These are phyloP conservation scores for Tragopan temminckii DNA, from an alignment of 2,797 vertebrate genomes.

Conservation along the genomic window DNA sequence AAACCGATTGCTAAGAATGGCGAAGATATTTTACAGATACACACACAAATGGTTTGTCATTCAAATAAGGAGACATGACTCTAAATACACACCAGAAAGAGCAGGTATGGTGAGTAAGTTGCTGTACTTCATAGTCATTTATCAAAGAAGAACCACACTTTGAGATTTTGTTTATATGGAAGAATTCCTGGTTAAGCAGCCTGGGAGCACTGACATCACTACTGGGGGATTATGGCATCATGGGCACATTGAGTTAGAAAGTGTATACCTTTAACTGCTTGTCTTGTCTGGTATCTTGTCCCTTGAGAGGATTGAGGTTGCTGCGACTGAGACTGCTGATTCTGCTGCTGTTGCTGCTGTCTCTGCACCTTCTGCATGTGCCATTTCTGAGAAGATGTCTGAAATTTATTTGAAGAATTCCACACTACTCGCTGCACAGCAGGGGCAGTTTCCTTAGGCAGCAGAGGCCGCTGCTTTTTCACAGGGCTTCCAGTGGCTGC, in stretches of 20 bases:
- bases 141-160: constrained; percentile 31
- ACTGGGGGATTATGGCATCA: constrained; percentile 22
- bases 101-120: neutral
- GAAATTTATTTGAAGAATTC: constrained; percentile 95
- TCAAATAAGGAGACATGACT: neutral
- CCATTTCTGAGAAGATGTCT: constrained; percentile 96
- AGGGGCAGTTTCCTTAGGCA: constrained; percentile 94
- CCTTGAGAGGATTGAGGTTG: constrained; percentile 90
- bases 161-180: constrained; percentile 22
- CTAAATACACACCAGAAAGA: constrained; percentile 35
- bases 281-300: constrained; percentile 97
- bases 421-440: constrained; percentile 93
- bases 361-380: constrained; percentile 95
- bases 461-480: constrained; percentile 97
- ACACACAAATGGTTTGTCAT: neutral
- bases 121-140: constrained; percentile 26
- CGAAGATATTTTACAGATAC: neutral
- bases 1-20: neutral
- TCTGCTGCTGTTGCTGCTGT: constrained; percentile 88
- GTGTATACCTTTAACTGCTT: constrained; percentile 93
- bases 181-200: constrained; percentile 29
- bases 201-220: constrained; percentile 13
- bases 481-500: constrained; percentile 83
- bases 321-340: constrained; percentile 81
- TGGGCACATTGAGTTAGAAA: constrained; percentile 31